phyloP scores from a whole-genome alignment of 2,113 vertebrate species.

The Salvelinus alpinus region DNA sequence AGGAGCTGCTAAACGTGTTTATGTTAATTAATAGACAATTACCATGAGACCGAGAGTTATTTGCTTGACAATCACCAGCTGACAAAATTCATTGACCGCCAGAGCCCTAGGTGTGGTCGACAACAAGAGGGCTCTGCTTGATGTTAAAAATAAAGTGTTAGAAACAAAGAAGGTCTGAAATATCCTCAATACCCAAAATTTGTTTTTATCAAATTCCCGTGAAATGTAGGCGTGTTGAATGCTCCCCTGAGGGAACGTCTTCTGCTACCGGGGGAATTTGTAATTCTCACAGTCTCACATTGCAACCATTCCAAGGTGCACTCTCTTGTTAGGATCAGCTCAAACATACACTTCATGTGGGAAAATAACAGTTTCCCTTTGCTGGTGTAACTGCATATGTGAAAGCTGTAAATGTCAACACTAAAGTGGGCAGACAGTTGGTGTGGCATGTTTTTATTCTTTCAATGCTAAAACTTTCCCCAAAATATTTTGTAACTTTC shows the following conservation, averaged over 20 bases:
- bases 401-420: background rate
- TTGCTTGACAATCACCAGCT: too few species aligned
- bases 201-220: background rate
- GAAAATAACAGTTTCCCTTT: background rate
- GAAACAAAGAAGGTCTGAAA: too few species aligned
- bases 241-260: background rate
- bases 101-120: too few species aligned
- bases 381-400: background rate
- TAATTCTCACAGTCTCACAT: background rate
- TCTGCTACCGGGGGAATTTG: background rate
- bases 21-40: too few species aligned
- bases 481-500: background rate
- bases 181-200: background rate
- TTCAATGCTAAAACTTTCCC: background rate
- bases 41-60: too few species aligned
- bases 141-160: too few species aligned
- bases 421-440: background rate
- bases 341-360: background rate
- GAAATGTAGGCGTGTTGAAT: background rate
- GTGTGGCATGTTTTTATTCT: background rate
- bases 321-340: background rate
- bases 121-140: too few species aligned
- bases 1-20: too few species aligned
- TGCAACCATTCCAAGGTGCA: background rate
- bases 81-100: too few species aligned